Evolutionary conservation across 2,888 invertebrate species (phyloP).

Genomic region (Cerceris ruficornis): DNA sequence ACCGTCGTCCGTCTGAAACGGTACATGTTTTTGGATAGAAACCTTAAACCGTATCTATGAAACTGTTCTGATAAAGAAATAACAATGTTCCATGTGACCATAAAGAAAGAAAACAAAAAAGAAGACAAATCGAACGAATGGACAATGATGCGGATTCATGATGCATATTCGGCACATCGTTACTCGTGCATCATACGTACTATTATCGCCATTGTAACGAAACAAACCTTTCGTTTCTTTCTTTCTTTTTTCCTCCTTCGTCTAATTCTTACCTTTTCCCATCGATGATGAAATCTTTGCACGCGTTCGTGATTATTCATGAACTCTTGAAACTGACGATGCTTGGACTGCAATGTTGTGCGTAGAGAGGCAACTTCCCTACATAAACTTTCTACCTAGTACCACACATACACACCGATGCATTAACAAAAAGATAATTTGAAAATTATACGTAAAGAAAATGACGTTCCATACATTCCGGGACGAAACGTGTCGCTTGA

Average conservation of each 20-base stretch:
- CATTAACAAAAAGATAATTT: slow-evolving; percentile 77
- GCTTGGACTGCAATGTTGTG: slow-evolving; percentile 80
- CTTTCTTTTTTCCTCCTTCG: slow-evolving; percentile 18
- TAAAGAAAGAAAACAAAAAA: no score
- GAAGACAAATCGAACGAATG: no score
- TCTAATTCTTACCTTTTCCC: slow-evolving; percentile 76
- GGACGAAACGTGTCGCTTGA: no score
- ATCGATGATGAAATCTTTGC: slow-evolving; percentile 71
- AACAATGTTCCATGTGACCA: no score
- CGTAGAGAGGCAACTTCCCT: slow-evolving; percentile 81
- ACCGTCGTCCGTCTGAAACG: slow-evolving; percentile 80
- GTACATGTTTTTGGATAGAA: slow-evolving; percentile 46
- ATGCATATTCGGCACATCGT: not conserved
- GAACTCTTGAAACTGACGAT: slow-evolving; percentile 80
- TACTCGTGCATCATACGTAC: slow-evolving; percentile 32
- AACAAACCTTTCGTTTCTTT: slow-evolving; percentile 18
- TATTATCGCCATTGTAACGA: slow-evolving; percentile 23
- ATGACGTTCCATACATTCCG: slow-evolving; percentile 16
- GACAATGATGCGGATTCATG: not conserved
- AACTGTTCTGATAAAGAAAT: not conserved
- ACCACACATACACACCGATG: slow-evolving; percentile 81
- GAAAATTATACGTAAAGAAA: slow-evolving; percentile 54
- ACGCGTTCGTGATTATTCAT: slow-evolving; percentile 76
- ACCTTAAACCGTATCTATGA: not conserved
- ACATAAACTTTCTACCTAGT: slow-evolving; percentile 82